These are phyloP conservation scores for Palythoa grandiflora DNA, from an alignment of 92 coral and sea anemone species.

Conservation along the genomic window DNA sequence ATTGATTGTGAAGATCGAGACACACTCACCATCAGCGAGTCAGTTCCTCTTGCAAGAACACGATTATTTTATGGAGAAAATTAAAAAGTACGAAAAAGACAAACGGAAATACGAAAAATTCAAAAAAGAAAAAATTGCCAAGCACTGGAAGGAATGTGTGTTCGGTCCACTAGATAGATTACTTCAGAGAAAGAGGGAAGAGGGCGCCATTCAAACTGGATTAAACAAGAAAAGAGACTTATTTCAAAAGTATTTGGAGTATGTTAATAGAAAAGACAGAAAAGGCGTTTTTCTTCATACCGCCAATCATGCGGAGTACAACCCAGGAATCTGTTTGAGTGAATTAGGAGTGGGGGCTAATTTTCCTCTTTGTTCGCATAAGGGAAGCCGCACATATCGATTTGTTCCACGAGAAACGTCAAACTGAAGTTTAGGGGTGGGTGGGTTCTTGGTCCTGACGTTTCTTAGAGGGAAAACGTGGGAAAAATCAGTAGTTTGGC, in stretches of 20 bases:
- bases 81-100: constrained; percentile 4
- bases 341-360: no score
- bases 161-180: constrained; percentile 3
- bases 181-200: constrained; percentile 21
- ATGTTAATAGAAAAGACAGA: constrained; percentile 4
- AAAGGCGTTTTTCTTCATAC: constrained; percentile 31
- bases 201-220: background rate
- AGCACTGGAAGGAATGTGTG: constrained; percentile 25
- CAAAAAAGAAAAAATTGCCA: constrained; percentile 18
- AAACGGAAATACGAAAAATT: background rate
- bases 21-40: background rate
- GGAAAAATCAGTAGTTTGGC: no score
- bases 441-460: no score
- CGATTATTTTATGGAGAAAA: background rate
- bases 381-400: no score
- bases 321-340: background rate
- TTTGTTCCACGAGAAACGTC: no score
- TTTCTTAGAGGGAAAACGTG: no score
- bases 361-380: no score
- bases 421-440: no score
- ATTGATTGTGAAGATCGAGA: background rate
- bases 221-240: constrained; percentile 12
- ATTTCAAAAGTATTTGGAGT: constrained; percentile 31
- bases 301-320: constrained; percentile 4
- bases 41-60: constrained; percentile 5